Evolutionary conservation across 2,888 invertebrate genomes (phyloP).

Genomic region (Adelphocoris suturalis): DNA sequence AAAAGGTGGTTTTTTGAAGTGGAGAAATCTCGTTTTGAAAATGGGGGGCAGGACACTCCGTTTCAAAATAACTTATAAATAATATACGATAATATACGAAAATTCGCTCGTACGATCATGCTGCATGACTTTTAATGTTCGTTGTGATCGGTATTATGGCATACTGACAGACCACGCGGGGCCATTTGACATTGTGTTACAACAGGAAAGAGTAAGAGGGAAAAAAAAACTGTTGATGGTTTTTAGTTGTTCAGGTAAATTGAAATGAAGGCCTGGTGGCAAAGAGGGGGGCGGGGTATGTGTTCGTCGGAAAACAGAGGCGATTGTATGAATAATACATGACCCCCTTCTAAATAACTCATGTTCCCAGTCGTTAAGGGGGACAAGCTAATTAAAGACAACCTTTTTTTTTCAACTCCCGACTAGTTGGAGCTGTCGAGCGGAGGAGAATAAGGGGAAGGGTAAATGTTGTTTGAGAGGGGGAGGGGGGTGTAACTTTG

Average conservation of each 20-base stretch:
- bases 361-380: conserved; percentile 55
- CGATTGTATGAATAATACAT: conserved; percentile 60
- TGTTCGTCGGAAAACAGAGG: conserved; percentile 26
- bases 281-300: neutral
- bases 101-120: too few species aligned
- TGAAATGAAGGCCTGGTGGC: neutral
- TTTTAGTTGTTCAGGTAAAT: conserved; percentile 19
- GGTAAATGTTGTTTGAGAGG: too few species aligned
- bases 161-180: too few species aligned
- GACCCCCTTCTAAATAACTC: conserved; percentile 49
- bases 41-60: too few species aligned
- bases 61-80: too few species aligned
- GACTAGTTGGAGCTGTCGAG: neutral
- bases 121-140: too few species aligned
- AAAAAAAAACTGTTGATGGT: neutral
- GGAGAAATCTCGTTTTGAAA: too few species aligned
- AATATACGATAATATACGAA: too few species aligned
- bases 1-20: too few species aligned
- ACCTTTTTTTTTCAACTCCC: neutral
- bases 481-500: conserved; percentile 1
- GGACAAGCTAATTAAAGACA: conserved; percentile 56
- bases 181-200: neutral
- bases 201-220: neutral
- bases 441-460: neutral
- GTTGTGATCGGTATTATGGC: too few species aligned